Evolutionary conservation across 2,888 invertebrate genomes (phyloP), one percentile per base, ranked within the genome.

Genomic region (Bombylius discolor): DNA sequence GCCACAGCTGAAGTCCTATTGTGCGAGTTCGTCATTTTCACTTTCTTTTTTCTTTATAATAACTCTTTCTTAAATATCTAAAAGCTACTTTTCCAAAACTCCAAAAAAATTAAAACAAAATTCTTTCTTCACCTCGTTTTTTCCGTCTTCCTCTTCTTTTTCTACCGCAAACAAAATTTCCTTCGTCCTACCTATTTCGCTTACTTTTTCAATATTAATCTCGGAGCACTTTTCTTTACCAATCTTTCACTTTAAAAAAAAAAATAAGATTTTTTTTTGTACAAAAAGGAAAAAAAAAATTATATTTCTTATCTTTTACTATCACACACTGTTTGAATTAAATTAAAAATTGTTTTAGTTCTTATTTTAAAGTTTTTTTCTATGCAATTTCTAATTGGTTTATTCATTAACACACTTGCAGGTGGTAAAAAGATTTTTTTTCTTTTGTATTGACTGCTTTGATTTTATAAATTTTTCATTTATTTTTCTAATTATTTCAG

Each of bases 1-100:
- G 39, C 39, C 39, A 42, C 39, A 42, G 39, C 39, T 42, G 56
- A 49, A 52, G 55, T 51, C 52, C 59, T 70, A 69, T 72, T 72
- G 72, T 72, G 72, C 72, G 72, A 72, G 70, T 72, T 72, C 67
- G 72, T 72, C 72, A 72, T 72, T 11, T 51, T 55, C 33, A n/a
- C 32, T 47, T 53, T n/a, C 36, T 44, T 44, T 44, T 12, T 44
- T 44, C 1, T 47, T 47, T 47, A 47, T 12, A 45, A 7, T 12
- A n/a, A 45, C 13, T 45, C 45, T 23, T 23, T 31, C 23, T 47
- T 47, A 31, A 44, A 12, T 44, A 12, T 44, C 44, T 44, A 39
- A 48, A 39, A 36, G 49, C 34, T 54, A 45, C 14, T 47, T 54
- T 23, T 23, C 23, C 23, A 23, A 23, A 23, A 23, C 3, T 23